A percentile compares a stretch with the other conserved stretches of the same genome.
phyloP scores from a whole-genome alignment of 2,113 vertebrate genomes.

The Elaphurus davidianus region DNA sequence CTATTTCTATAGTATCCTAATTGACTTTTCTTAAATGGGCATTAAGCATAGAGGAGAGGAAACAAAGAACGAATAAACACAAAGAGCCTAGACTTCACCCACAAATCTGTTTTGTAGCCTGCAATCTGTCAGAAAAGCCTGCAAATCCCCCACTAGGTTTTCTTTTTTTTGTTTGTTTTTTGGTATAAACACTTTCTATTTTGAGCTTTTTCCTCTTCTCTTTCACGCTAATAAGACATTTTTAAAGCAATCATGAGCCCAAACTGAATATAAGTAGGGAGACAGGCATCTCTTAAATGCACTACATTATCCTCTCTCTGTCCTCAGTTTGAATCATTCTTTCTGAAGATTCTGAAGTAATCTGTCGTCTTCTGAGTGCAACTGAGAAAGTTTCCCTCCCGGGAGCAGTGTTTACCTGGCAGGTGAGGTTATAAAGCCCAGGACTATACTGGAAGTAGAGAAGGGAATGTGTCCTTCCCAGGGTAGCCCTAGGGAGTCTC shows the following conservation, averaged over 20 bases:
- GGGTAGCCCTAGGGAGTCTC: background rate
- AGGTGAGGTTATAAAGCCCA: background rate
- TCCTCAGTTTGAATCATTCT: background rate
- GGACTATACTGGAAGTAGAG: too few relatives aligned
- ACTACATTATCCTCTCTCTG: too few relatives aligned
- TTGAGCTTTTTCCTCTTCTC: background rate
- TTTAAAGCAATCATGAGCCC: background rate
- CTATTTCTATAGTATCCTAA: background rate
- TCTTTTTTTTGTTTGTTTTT: background rate
- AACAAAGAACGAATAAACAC: background rate
- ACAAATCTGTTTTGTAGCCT: background rate
- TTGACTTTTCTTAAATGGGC: constrained; percentile 27
- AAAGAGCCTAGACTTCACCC: background rate
- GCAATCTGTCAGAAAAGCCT: constrained; percentile 1
- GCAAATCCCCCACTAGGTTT: background rate
- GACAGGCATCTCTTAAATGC: background rate
- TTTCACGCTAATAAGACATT: background rate
- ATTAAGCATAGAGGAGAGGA: background rate
- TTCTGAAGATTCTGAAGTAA: background rate
- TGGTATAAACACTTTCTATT: constrained; percentile 43
- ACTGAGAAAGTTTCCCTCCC: background rate
- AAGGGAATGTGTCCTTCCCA: background rate
- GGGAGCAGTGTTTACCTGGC: background rate
- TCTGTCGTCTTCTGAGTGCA: background rate
- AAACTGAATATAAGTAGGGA: background rate